phyloP scores from a whole-genome alignment of 1,140 invertebrate species.

The Pentalonia nigronervosa region DNA sequence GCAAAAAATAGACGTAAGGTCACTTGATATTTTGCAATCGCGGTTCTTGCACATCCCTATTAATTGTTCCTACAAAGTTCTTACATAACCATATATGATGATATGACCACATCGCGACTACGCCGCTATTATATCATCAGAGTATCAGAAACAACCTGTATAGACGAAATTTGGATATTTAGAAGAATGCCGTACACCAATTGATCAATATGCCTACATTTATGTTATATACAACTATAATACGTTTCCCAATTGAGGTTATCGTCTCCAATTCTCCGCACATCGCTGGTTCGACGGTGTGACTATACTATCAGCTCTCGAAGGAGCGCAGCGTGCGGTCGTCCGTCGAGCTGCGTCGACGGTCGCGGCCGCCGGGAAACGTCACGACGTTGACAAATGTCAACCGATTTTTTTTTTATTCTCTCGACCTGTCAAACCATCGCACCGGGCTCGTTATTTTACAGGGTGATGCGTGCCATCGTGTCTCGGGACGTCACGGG shows the following conservation, averaged over 20 bases:
- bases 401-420: constrained; percentile 37
- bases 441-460: neutral
- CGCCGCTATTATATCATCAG: too few species aligned
- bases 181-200: neutral
- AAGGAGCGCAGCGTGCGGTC: constrained; percentile 37
- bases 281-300: neutral
- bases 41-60: too few species aligned
- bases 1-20: neutral
- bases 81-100: too few species aligned
- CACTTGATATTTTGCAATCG: neutral
- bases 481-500: neutral
- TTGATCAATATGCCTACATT: neutral
- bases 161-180: neutral
- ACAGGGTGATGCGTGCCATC: neutral
- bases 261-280: neutral
- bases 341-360: neutral
- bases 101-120: too few species aligned
- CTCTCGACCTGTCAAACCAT: neutral
- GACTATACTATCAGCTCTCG: neutral
- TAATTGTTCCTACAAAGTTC: too few species aligned
- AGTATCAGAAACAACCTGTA: too few species aligned
- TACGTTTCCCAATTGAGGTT: neutral
- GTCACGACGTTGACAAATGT: constrained; percentile 43
- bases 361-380: neutral
- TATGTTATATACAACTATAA: neutral